Conservation (phyloP, 2,888 invertebrate genomes). For the Phragmatobia fuliginosa region DNA sequence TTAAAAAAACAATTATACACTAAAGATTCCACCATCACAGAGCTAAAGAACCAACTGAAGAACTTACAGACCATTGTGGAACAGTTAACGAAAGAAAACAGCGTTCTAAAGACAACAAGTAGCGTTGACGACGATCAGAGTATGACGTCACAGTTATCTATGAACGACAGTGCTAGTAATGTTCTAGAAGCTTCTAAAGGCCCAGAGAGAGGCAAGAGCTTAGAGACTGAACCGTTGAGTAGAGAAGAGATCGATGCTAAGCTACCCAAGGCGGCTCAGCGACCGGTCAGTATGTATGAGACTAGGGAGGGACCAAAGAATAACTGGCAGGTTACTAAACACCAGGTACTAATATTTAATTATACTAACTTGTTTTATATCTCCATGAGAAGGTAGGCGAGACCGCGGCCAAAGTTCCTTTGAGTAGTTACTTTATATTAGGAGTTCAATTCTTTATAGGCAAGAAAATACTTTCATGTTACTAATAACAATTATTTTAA, state of each 20-base stretch:
- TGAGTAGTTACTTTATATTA: too few species aligned
- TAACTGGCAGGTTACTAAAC: constrained; percentile 88
- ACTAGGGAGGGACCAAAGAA: constrained; percentile 90
- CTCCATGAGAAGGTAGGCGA: constrained; percentile 1
- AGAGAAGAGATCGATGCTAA: constrained; percentile 84
- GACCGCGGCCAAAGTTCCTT: too few species aligned
- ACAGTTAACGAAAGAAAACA: constrained; percentile 92
- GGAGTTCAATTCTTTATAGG: too few species aligned
- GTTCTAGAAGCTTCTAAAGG: constrained; percentile 60
- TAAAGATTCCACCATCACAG: constrained; percentile 89
- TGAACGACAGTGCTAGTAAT: constrained; percentile 67
- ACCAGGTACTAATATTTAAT: constrained; percentile 84
- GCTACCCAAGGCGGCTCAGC: constrained; percentile 82
- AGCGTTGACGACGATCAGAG: constrained; percentile 81
- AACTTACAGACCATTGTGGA: constrained; percentile 90
- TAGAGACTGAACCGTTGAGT: constrained; percentile 73
- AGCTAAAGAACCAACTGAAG: constrained; percentile 88
- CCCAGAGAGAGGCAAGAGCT: constrained; percentile 76
- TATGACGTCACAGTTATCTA: constrained; percentile 74
- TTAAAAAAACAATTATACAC: constrained; percentile 86
- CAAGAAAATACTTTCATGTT: too few species aligned
- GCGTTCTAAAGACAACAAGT: constrained; percentile 89
- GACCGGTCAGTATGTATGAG: constrained; percentile 96
- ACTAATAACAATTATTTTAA: too few species aligned
- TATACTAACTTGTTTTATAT: constrained; percentile 66